Percentiles rank a stretch among this genome's conserved stretches.
phyloP scores from a whole-genome alignment of 2,888 invertebrate genomes.

The Cryptops parisi region DNA sequence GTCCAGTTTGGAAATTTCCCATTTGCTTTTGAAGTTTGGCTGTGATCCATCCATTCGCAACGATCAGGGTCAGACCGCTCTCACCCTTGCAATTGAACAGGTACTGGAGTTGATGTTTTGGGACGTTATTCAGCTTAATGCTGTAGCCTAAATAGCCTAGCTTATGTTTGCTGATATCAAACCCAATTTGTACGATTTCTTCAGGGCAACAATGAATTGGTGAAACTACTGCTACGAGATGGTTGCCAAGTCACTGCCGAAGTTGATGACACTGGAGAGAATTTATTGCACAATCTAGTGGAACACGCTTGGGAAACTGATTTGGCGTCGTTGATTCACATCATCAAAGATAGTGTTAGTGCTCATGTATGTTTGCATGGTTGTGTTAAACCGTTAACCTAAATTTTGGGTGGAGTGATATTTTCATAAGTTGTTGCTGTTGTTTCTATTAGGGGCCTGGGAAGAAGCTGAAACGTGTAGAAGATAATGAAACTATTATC shows the following conservation, averaged over 20 bases:
- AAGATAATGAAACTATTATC: slow-evolving; percentile 13
- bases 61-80: slow-evolving; percentile 29
- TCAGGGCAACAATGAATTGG: slow-evolving; percentile 27
- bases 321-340: slow-evolving; percentile 17
- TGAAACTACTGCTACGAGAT: slow-evolving; percentile 28
- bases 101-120: slow-evolving; percentile 10
- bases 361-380: too few species aligned
- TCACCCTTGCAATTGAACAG: slow-evolving; percentile 29
- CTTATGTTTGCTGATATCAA: too few species aligned
- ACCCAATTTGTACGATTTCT: background rate
- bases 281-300: slow-evolving; percentile 31
- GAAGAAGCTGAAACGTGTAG: slow-evolving; percentile 17
- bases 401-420: background rate
- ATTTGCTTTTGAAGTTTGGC: slow-evolving; percentile 28
- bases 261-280: slow-evolving; percentile 28
- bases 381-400: too few species aligned
- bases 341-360: slow-evolving; percentile 19
- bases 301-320: slow-evolving; percentile 26
- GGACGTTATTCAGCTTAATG: too few species aligned
- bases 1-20: slow-evolving; percentile 28
- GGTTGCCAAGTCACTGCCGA: slow-evolving; percentile 29
- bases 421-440: background rate
- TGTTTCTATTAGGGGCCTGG: slow-evolving; percentile 11
- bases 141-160: too few species aligned
- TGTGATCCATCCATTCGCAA: slow-evolving; percentile 29